Percentiles rank a stretch among this genome's conserved stretches.
phyloP scores from a whole-genome alignment of 1,140 invertebrate species.

The Phymorhynchus buccinoides region DNA sequence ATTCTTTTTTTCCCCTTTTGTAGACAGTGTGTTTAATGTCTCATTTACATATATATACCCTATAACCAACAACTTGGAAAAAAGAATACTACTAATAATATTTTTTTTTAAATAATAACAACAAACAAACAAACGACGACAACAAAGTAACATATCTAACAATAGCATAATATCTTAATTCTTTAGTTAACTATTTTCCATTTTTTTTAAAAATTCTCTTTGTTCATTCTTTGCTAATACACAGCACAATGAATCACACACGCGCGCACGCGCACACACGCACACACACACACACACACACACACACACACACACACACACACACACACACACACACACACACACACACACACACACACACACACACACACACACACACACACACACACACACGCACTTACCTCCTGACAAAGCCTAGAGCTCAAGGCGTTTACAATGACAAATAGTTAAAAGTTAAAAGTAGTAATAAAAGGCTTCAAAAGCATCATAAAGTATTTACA shows the following conservation, averaged over 20 bases:
- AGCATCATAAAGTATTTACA: no score
- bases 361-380: slow-evolving; percentile 7
- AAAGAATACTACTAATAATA: no score
- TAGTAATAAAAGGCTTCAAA: no score
- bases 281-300: slow-evolving; percentile 33
- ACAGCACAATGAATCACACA: slow-evolving; percentile 15
- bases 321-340: slow-evolving; percentile 20
- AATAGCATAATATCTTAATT: no score
- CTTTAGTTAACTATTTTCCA: no score
- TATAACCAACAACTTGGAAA: no score
- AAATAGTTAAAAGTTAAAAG: no score
- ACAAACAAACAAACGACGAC: slow-evolving; percentile 22
- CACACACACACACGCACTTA: slow-evolving; percentile 9
- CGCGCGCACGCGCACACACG: slow-evolving; percentile 25
- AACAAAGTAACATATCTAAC: neutral
- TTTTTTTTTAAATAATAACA: neutral
- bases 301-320: slow-evolving; percentile 15
- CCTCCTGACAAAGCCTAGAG: neutral
- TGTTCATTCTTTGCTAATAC: no score
- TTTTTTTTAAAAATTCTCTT: no score
- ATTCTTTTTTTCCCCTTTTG: no score
- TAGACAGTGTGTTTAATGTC: no score
- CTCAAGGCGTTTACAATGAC: neutral
- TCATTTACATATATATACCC: no score
- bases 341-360: neutral